Conservation (phyloP, 2,888 invertebrate species). For the Callyntrura sp. region DNA sequence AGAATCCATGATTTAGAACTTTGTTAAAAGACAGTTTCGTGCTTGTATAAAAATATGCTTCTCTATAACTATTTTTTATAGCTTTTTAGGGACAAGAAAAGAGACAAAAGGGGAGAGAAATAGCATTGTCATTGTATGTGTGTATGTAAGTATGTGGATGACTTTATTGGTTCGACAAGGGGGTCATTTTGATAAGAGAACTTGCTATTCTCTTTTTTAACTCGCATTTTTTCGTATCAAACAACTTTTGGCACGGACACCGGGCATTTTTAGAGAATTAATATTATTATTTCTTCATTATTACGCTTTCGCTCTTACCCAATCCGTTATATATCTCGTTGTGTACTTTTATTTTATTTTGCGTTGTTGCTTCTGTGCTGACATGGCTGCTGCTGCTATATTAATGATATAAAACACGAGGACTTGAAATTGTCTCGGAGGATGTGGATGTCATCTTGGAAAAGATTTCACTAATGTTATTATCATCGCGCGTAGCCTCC, state of each 20-base stretch:
- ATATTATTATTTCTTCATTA: slow-evolving; percentile 22
- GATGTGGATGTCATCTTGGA: slow-evolving; percentile 22
- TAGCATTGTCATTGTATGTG: too few relatives aligned
- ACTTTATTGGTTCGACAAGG: not conserved
- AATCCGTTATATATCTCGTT: not conserved
- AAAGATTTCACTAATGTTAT: slow-evolving; percentile 16
- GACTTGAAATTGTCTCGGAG: too few relatives aligned
- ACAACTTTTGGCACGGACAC: slow-evolving; percentile 35
- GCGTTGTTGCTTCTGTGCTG: too few relatives aligned
- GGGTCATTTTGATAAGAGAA: slow-evolving; percentile 24
- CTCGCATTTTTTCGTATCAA: slow-evolving; percentile 8
- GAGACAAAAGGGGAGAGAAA: too few relatives aligned
- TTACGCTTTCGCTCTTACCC: not conserved
- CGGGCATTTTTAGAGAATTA: slow-evolving; percentile 37
- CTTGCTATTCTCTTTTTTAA: slow-evolving; percentile 6
- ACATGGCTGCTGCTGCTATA: too few relatives aligned
- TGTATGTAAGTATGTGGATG: too few relatives aligned
- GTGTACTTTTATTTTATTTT: too few relatives aligned
- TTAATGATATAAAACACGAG: too few relatives aligned
- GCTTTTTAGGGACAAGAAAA: not conserved
- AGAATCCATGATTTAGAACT: slow-evolving; percentile 44
- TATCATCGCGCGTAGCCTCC: too few relatives aligned
- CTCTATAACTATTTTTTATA: too few relatives aligned
- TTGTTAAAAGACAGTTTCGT: not conserved
- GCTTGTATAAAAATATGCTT: too few relatives aligned